Evolutionary conservation across 2,888 invertebrate genomes (phyloP).

Genomic region (Stenodema calcarata): DNA sequence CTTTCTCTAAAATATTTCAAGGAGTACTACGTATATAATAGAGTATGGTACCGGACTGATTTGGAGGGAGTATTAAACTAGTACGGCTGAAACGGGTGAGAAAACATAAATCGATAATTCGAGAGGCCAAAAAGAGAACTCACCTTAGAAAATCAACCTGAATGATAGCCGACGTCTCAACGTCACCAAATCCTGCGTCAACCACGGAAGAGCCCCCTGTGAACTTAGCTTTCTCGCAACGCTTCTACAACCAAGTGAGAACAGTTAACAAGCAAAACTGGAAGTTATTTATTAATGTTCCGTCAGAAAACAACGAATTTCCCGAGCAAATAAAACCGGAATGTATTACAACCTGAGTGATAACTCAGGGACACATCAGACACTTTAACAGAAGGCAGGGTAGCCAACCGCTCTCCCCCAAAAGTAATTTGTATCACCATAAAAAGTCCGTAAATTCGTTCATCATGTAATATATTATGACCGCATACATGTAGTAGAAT

Average conservation of each 20-base stretch:
- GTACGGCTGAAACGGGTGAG: neutral
- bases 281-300: neutral
- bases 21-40: no score
- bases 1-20: no score
- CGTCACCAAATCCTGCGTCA: neutral
- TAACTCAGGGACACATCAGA: slow-evolving; percentile 33
- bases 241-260: neutral
- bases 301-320: neutral
- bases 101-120: neutral
- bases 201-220: neutral
- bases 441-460: neutral
- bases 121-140: neutral
- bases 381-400: slow-evolving; percentile 4
- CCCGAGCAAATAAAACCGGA: slow-evolving; percentile 16
- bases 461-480: no score
- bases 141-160: slow-evolving; percentile 6
- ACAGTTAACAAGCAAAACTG: neutral
- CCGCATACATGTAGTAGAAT: no score
- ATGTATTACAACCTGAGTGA: slow-evolving; percentile 8
- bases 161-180: slow-evolving; percentile 7
- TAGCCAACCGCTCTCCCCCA: neutral
- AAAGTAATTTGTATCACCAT: neutral
- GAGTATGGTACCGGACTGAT: no score
- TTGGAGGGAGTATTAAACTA: neutral
- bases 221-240: neutral